These are phyloP conservation scores for Galleria mellonella DNA, from an alignment of 1,140 invertebrate species.

Conservation along the genomic window DNA sequence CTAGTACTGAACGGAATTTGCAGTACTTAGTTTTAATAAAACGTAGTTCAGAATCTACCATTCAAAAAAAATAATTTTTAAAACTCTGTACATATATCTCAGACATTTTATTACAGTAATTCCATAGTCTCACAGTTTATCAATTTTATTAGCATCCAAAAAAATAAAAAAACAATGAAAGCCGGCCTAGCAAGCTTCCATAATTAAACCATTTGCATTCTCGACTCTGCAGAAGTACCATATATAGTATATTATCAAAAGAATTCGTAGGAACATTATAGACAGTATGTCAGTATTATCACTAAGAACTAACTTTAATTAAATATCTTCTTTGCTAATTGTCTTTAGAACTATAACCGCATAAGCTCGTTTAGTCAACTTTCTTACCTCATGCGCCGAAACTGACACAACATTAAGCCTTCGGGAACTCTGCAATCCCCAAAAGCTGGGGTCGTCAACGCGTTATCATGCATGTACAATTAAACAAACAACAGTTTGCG, in stretches of 20 bases:
- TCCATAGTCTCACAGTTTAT: too few relatives aligned
- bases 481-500: constrained; percentile 58
- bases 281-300: neutral
- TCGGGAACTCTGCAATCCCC: constrained; percentile 17
- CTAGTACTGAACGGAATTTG: too few relatives aligned
- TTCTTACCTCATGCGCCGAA: constrained; percentile 14
- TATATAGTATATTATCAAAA: constrained; percentile 6
- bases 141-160: too few relatives aligned
- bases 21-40: too few relatives aligned
- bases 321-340: neutral
- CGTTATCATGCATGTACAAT: constrained; percentile 58
- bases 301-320: neutral
- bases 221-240: neutral
- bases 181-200: too few relatives aligned
- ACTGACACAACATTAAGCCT: constrained; percentile 22
- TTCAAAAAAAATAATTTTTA: too few relatives aligned
- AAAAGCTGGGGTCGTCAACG: constrained; percentile 25
- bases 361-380: constrained; percentile 11
- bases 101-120: too few relatives aligned
- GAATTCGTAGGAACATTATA: neutral
- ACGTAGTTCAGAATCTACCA: too few relatives aligned
- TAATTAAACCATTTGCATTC: constrained; percentile 8
- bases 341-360: neutral
- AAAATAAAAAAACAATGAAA: too few relatives aligned
- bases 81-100: too few relatives aligned